phyloP scores from a whole-genome alignment of 2,113 vertebrate species.

The Guaruba guarouba region DNA sequence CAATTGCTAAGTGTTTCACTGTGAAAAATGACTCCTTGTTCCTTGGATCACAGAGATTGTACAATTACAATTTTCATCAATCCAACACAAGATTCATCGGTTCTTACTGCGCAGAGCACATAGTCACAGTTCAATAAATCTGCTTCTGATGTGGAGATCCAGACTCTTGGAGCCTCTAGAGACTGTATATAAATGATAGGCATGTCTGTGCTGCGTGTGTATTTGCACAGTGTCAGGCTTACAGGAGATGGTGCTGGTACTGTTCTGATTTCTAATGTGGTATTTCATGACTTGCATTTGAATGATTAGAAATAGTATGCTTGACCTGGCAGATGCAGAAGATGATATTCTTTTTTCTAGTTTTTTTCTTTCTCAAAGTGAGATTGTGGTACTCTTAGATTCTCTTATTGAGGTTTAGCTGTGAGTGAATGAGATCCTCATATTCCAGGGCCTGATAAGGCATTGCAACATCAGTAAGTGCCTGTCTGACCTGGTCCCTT shows the following conservation, averaged over 20 bases:
- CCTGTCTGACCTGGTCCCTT: not conserved
- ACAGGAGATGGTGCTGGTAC: not conserved
- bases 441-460: not conserved
- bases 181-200: not conserved
- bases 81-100: constrained; percentile 33
- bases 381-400: not conserved
- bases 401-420: not conserved
- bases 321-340: not conserved
- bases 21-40: constrained; percentile 66
- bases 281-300: not conserved
- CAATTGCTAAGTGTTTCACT: constrained; percentile 40
- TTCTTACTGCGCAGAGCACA: constrained; percentile 42
- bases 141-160: constrained; percentile 19
- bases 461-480: not conserved
- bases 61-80: constrained; percentile 67
- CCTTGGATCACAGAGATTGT: constrained; percentile 50
- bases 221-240: not conserved
- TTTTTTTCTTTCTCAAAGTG: not conserved
- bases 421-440: not conserved
- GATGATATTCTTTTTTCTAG: not conserved
- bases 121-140: constrained; percentile 51
- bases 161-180: not conserved
- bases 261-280: not conserved
- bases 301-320: not conserved
- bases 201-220: not conserved